phyloP scores from a whole-genome alignment of 2,113 vertebrate genomes.

The Sturnira hondurensis region DNA sequence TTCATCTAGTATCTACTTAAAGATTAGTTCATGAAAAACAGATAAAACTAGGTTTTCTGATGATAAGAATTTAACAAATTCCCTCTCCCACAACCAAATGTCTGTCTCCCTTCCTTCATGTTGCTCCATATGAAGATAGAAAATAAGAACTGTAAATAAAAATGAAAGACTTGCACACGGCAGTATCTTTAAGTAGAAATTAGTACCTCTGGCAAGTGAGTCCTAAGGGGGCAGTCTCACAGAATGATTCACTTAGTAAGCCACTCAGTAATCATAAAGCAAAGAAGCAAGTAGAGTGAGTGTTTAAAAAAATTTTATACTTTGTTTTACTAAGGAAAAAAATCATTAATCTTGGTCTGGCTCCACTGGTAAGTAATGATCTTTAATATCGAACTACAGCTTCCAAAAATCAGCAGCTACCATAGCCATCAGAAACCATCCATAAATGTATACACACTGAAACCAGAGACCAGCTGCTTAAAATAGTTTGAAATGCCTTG shows the following conservation, averaged over 20 bases:
- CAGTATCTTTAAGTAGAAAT: constrained; percentile 8
- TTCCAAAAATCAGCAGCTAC: background rate
- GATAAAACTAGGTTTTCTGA: constrained; percentile 8
- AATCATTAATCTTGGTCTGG: background rate
- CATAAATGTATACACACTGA: background rate
- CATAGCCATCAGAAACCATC: constrained; percentile 13
- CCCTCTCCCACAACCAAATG: background rate
- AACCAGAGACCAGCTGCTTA: constrained; percentile 12
- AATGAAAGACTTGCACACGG: background rate
- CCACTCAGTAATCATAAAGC: background rate
- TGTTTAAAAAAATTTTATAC: constrained; percentile 31
- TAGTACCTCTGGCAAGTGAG: background rate
- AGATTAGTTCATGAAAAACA: constrained; percentile 20
- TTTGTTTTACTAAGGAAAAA: constrained; percentile 17
- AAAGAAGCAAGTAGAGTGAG: background rate
- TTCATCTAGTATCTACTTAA: background rate
- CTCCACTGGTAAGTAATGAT: background rate
- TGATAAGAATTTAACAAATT: constrained; percentile 13
- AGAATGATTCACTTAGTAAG: constrained; percentile 33
- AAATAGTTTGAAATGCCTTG: constrained; percentile 31
- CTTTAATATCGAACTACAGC: constrained; percentile 7
- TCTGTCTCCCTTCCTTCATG: background rate
- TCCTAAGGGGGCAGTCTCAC: background rate
- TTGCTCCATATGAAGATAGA: background rate
- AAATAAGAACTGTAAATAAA: constrained; percentile 30